Conservation (phyloP, 1,140 invertebrate genomes). For the Drosophila carrolli region DNA sequence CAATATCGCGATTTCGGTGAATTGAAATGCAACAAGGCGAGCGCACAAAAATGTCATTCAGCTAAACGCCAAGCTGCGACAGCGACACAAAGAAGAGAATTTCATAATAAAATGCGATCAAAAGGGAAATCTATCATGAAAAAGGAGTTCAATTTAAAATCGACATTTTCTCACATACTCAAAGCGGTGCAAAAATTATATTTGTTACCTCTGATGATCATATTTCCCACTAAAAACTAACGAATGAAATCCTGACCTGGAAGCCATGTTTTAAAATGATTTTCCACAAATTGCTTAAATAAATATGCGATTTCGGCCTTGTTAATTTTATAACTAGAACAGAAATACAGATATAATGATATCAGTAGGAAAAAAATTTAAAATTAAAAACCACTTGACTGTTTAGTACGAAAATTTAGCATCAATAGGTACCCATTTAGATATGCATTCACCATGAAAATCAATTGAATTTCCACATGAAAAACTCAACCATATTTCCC, state of each 20-base stretch:
- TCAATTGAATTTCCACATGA: slow-evolving; percentile 14
- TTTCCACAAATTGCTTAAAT: neutral
- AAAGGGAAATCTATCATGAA: slow-evolving; percentile 11
- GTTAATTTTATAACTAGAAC: neutral
- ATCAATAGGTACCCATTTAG: neutral
- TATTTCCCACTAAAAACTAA: slow-evolving; percentile 15
- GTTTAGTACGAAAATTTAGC: neutral
- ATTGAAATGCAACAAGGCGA: slow-evolving; percentile 73
- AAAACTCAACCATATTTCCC: slow-evolving; percentile 21
- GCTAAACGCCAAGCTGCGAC: slow-evolving; percentile 1
- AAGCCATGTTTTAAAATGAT: too few species aligned
- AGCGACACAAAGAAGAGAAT: slow-evolving; percentile 30
- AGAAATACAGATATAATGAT: neutral
- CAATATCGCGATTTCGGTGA: slow-evolving; percentile 72
- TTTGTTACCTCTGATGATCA: slow-evolving; percentile 9
- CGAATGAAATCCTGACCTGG: too few species aligned
- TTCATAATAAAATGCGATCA: slow-evolving; percentile 34
- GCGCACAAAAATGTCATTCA: slow-evolving; percentile 66
- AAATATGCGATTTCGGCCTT: neutral
- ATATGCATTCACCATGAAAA: neutral
- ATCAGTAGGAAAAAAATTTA: neutral
- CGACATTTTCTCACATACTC: slow-evolving; percentile 9
- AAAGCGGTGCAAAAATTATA: neutral
- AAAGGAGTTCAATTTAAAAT: slow-evolving; percentile 2
- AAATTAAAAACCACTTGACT: neutral